A percentile compares a stretch with the other conserved stretches of the same genome.
These are phyloP conservation scores for Peromyscus melanophrys DNA, from an alignment of 2,797 vertebrate genomes.

Conservation along the genomic window DNA sequence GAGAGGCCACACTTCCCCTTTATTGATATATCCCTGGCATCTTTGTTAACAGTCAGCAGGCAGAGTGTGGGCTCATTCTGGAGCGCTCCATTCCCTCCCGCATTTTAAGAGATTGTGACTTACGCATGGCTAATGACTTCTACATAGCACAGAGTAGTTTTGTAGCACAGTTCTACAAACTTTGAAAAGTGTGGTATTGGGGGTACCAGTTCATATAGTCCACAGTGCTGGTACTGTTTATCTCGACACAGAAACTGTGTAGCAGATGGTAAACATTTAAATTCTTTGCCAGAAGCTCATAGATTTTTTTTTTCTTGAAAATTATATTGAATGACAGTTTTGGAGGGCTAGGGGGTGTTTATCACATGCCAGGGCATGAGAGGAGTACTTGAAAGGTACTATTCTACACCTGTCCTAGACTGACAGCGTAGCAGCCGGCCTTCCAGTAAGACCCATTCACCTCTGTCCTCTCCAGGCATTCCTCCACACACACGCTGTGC, in stretches of 20 bases:
- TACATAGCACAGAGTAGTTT: not conserved
- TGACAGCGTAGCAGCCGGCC: not conserved
- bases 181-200: not conserved
- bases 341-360: not conserved
- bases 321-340: not conserved
- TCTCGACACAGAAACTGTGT: slow-evolving; percentile 22
- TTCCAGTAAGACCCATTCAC: not conserved
- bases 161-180: slow-evolving; percentile 19
- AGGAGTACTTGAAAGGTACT: slow-evolving; percentile 34
- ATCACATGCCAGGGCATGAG: not conserved
- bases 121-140: not conserved
- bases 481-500: not conserved
- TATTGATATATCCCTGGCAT: not conserved
- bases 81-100: not conserved
- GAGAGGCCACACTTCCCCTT: not conserved
- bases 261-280: slow-evolving; percentile 49
- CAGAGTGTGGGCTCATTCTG: not conserved
- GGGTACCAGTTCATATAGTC: no score
- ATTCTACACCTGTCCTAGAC: not conserved
- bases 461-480: not conserved
- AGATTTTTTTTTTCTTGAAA: slow-evolving; percentile 25
- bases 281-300: slow-evolving; percentile 26
- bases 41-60: not conserved
- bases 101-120: slow-evolving; percentile 19
- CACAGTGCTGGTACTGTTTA: not conserved